Percentiles rank a stretch among this genome's conserved stretches.
These are phyloP conservation scores for Pachypeltis micranthus DNA, from an alignment of 1,140 invertebrate genomes.

Conservation along the genomic window DNA sequence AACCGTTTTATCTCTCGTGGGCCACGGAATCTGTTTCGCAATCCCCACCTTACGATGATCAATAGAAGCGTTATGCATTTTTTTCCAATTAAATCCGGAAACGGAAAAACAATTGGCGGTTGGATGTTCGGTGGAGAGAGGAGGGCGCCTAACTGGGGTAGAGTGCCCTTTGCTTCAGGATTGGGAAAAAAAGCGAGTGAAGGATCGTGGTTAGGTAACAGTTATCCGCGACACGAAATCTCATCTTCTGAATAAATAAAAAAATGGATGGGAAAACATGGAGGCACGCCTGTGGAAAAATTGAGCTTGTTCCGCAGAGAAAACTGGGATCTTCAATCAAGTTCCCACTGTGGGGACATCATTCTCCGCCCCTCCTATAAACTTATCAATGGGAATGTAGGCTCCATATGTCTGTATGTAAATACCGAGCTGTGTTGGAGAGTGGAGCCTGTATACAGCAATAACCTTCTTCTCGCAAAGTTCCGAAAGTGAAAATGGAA, in stretches of 20 bases:
- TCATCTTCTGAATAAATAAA: neutral
- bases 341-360: neutral
- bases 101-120: neutral
- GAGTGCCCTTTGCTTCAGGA: too few species aligned
- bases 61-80: neutral
- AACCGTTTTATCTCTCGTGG: too few species aligned
- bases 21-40: too few species aligned
- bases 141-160: too few species aligned
- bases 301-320: too few species aligned
- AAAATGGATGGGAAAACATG: too few species aligned
- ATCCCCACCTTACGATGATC: too few species aligned
- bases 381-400: neutral
- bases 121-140: neutral
- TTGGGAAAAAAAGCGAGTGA: neutral
- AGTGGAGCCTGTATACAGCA: neutral
- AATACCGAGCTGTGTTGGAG: neutral
- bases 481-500: neutral
- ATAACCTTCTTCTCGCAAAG: neutral
- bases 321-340: neutral
- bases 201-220: neutral
- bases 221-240: neutral
- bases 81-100: neutral
- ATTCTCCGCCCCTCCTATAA: neutral
- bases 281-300: too few species aligned
- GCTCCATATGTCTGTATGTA: neutral